Evolutionary conservation across 2,797 vertebrate species (phyloP), one percentile per base, ranked within the genome.

Genomic region (Amniataba percoides): DNA sequence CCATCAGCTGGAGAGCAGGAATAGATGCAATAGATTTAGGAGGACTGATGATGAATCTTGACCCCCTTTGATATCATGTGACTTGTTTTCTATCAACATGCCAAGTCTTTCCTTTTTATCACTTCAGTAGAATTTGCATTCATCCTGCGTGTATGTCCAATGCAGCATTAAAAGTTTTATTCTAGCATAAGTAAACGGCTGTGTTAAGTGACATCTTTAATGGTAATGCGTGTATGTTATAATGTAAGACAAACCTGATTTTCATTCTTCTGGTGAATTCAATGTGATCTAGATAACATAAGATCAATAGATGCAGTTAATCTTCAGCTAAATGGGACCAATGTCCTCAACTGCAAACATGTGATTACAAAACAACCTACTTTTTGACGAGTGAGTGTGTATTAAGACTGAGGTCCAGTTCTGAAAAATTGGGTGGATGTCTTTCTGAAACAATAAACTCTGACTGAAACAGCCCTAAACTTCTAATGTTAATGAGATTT

Each of bases 271-370:
- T 49, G n/a, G 25, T 57, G 25, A 73, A 65, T 25, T 36, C 52
- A 62, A 39, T 84, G 68, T 48, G 67, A 71, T 65, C 59, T 49
- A 49, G 57, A 82, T 82, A 27, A 51, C 71, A 66, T 66, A 3
- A 76, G 69, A 93, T 94, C 92, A 89, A 92, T 91, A 83, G 34
- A 5, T 52, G 7, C 7, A 65, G 91, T 94, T 94, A 94, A 94
- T 94, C 52, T 94, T 94, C 85, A 90, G 86, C 93, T 46, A 75
- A 80, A 78, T 65, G 65, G 71, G 91, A 89, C 82, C 86, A 88
- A 83, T 60, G 92, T 76, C 88, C 92, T 82, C 64, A 49, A 79
- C 39, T 64, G 83, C 88, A 94, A 93, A 94, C 77, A 91, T 46
- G 25, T 60, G 63, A 68, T 92, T 91, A 77, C 87, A 85, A 89